Evolutionary conservation across 2,888 invertebrate species (phyloP), one percentile per base, ranked within the genome.

Genomic region (Acheta domesticus): DNA sequence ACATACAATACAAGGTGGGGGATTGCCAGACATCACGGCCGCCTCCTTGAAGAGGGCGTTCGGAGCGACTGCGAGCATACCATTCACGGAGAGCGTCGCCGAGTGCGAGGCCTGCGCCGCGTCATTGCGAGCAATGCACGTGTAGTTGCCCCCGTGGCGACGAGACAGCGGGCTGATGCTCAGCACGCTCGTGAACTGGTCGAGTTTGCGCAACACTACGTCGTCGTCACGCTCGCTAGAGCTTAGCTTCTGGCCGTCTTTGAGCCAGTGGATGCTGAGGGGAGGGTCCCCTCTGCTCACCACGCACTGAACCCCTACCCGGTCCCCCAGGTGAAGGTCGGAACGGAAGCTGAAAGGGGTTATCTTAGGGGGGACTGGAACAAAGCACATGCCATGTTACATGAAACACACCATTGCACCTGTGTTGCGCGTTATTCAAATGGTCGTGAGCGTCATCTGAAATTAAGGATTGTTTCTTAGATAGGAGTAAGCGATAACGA

Each of bases 121-220:
- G 79, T 86, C 86, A 85, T 89, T 89, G 85, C 86, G 86, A 78
- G 89, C 89, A 74, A 87, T 85, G 84, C 89, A 89, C 78, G 89
- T 89, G 86, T 89, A 89, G 86, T 88, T 88, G 81, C 89, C 89
- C 80, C 87, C 86, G 85, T 89, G 89, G 79, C 86, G 86, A 12
- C 89, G 89, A 78, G 87, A 86, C 80, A 90, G 89, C 81, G 87
- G 86, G 82, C 87, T 86, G 83, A 90, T 89, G 85, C 87, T 88
- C 81, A 90, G 86, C 78, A 85, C 84, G 81, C 85, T 85, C 73
- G 85, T 85, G 83, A 85, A 86, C 79, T 84, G 84, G 82, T 86
- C 86, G 77, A 85, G 83, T 20, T 83, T 83, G 73, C 86, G 85
- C 23, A 85, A 83, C 77, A 82, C 77, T 48, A 82, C 77, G n/a